A percentile compares a stretch with the other conserved stretches of the same genome.
Evolutionary conservation across 2,888 invertebrate species (phyloP).

Genomic region (Microctonus brassicae): DNA sequence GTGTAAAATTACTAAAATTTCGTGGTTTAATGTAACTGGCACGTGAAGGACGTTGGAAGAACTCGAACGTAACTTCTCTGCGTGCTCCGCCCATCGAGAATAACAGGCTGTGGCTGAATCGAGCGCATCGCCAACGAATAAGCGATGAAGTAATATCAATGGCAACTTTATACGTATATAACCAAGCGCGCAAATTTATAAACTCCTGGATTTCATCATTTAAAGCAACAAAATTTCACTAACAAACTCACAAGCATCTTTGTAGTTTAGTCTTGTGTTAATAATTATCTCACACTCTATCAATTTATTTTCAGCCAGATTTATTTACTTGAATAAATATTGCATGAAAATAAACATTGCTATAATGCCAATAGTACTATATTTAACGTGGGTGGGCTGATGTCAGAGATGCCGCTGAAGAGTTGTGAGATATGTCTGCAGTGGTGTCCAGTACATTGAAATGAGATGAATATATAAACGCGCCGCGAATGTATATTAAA

Average conservation of each 20-base stretch:
- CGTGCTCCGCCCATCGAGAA: constrained; percentile 53
- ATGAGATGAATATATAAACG: background rate
- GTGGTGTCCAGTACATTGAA: background rate
- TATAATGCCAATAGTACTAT: background rate
- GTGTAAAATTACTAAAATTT: constrained; percentile 6
- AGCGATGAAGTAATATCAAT: constrained; percentile 21
- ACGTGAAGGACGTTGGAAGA: constrained; percentile 17
- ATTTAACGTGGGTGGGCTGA: background rate
- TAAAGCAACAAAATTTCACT: background rate
- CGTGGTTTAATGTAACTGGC: background rate
- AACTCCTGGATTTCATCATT: background rate
- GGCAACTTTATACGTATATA: background rate
- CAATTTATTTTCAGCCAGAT: background rate
- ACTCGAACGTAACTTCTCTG: constrained; percentile 3
- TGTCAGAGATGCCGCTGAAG: background rate
- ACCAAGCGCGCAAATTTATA: background rate
- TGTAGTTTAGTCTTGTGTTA: background rate
- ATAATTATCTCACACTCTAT: background rate
- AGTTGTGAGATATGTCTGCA: background rate
- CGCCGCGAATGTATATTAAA: too few species aligned
- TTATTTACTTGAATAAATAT: background rate
- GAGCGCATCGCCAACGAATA: constrained; percentile 20
- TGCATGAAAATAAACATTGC: background rate
- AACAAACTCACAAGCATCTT: background rate
- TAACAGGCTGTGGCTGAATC: constrained; percentile 46